These are phyloP conservation scores for Poliocrania exsul DNA, from an alignment of 2,797 vertebrate species.

Conservation along the genomic window DNA sequence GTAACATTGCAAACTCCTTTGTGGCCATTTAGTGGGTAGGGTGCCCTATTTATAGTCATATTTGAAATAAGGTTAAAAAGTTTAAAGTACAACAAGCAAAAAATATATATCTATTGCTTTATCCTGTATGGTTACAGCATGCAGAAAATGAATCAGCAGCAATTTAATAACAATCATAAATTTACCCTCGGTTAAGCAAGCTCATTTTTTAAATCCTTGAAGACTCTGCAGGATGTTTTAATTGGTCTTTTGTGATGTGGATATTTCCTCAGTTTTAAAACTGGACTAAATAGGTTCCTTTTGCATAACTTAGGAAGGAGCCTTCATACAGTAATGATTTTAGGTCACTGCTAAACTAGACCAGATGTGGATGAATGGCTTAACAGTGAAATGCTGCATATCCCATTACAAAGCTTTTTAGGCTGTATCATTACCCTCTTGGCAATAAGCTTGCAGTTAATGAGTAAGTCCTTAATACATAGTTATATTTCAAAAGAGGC, in stretches of 20 bases:
- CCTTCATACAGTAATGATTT: conserved; percentile 43
- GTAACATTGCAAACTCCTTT: background rate
- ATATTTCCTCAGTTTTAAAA: conserved; percentile 46
- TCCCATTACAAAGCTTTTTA: conserved; percentile 55
- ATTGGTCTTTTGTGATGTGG: conserved; percentile 37
- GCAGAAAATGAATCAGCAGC: conserved; percentile 41
- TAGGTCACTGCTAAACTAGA: conserved; percentile 47
- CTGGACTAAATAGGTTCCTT: conserved; percentile 24
- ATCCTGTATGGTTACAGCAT: background rate
- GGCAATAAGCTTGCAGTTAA: conserved; percentile 13
- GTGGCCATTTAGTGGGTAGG: background rate
- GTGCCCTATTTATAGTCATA: background rate
- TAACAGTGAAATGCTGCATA: conserved; percentile 38
- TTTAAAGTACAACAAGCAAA: background rate
- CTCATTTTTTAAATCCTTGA: conserved; percentile 42
- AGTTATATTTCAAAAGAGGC: background rate
- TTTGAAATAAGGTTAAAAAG: background rate
- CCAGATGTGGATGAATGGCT: conserved; percentile 52
- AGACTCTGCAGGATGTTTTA: conserved; percentile 31
- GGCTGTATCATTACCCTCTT: background rate
- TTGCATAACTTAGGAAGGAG: conserved; percentile 33
- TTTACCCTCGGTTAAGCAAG: background rate
- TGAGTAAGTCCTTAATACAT: background rate
- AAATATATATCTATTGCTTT: background rate
- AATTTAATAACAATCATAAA: conserved; percentile 42